Evolutionary conservation across 2,113 vertebrate genomes (phyloP), one percentile per base, ranked within the genome.

Genomic region (Sylvietta virens): DNA sequence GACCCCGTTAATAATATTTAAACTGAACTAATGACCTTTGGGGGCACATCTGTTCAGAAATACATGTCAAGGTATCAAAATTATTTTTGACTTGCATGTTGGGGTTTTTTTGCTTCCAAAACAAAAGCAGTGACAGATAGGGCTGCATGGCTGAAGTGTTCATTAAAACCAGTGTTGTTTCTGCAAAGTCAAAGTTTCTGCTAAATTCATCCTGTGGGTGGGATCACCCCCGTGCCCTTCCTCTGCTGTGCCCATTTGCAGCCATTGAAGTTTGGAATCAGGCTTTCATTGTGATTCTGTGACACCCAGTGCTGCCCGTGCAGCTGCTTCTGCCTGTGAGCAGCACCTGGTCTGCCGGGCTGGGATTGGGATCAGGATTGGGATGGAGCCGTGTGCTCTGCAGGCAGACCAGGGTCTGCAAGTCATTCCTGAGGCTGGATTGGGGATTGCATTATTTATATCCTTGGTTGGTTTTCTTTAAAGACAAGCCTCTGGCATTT

Each of bases 351-450:
- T 14, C 17, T 0, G 0, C 74, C 4, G 24, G 66, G 45, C 2
- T 26, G 4, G 5, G 51, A 0, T 23, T 1, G 2, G 56, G 28
- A 9, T 21, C 2, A 1, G 53, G 15, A 2, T 18, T 0, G 0
- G n/a, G n/a, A n/a, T n/a, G n/a, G 26, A 62, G 73, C 35, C 0
- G 1, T 17, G 58, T 16, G 64, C 47, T 13, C n/a, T 39, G 48
- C 81, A 0, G 0, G 40, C 71, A 71, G 23, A 12, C 24, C 4
- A 17, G 24, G 13, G 3, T 21, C 81, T 28, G 37, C 82, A 66
- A 65, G 31, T 27, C 60, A 7, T 61, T 42, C 70, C 47, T 1
- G 0, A 23, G 73, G 50, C 66, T 66, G 79, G 13, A 22, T 47
- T 79, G 71, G 82, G 48, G 61, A 12, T 37, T 48, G 23, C 2